Percentiles rank a stretch among this genome's conserved stretches.
Conservation (phyloP, 1,140 invertebrate genomes). For the Lepidurus arcticus region DNA sequence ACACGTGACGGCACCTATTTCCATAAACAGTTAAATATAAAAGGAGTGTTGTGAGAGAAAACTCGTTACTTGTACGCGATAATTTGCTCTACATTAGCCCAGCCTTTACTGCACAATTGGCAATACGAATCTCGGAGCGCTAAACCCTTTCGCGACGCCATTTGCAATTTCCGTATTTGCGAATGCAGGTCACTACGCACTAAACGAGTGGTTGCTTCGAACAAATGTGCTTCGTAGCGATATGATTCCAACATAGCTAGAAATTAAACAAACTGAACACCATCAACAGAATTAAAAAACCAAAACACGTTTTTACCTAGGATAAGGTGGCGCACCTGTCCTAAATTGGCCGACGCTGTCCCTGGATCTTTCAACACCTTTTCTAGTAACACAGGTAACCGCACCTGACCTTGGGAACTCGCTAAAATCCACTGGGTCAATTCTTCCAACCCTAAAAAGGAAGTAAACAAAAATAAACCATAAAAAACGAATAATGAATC, state of each 20-base stretch:
- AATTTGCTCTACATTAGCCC: neutral
- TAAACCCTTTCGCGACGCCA: neutral
- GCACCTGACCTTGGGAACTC: constrained; percentile 56
- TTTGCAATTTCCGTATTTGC: neutral
- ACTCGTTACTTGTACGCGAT: neutral
- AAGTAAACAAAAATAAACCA: constrained; percentile 22
- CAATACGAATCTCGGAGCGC: neutral
- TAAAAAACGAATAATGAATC: constrained; percentile 23
- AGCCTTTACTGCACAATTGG: neutral
- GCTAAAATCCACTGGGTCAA: constrained; percentile 52
- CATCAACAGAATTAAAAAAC: neutral
- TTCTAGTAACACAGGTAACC: constrained; percentile 52
- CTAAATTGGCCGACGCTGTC: constrained; percentile 52
- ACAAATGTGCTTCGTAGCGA: neutral
- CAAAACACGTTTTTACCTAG: constrained; percentile 37
- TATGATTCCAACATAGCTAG: constrained; percentile 1
- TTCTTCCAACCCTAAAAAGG: constrained; percentile 42
- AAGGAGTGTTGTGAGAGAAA: neutral
- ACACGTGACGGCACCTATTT: neutral
- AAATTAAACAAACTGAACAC: neutral
- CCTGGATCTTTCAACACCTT: constrained; percentile 51
- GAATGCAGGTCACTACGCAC: neutral
- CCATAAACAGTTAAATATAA: neutral
- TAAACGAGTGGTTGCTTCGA: neutral
- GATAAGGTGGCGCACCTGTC: constrained; percentile 49